Percentiles rank a stretch among this genome's conserved stretches.
phyloP scores from a whole-genome alignment of 92 coral and sea anemone species.

The Phymanthus crucifer region DNA sequence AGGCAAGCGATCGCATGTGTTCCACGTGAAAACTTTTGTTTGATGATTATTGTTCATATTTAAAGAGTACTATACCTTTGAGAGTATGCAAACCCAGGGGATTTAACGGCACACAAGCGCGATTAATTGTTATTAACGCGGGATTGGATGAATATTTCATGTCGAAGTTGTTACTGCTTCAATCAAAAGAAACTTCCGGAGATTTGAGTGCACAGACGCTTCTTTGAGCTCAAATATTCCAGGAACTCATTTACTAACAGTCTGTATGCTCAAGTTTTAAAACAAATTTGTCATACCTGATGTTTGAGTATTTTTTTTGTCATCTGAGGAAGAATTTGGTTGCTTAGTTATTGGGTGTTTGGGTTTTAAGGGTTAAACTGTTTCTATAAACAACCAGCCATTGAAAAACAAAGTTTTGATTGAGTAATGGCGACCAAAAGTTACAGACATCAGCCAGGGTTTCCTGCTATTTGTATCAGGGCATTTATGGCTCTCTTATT shows the following conservation, averaged over 20 bases:
- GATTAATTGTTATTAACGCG: not conserved
- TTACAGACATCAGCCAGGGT: too few relatives aligned
- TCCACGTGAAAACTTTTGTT: slow-evolving; percentile 25
- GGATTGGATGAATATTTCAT: not conserved
- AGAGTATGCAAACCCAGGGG: slow-evolving; percentile 19
- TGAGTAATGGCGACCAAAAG: too few relatives aligned
- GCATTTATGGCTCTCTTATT: too few relatives aligned
- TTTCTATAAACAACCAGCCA: too few relatives aligned
- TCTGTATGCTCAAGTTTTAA: not conserved
- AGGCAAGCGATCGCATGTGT: slow-evolving; percentile 10
- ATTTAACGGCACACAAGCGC: slow-evolving; percentile 1
- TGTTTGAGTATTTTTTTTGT: too few relatives aligned
- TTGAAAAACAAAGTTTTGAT: too few relatives aligned
- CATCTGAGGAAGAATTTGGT: too few relatives aligned
- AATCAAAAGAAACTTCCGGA: not conserved
- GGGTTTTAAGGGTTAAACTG: too few relatives aligned
- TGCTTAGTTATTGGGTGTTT: too few relatives aligned
- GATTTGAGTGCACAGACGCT: not conserved
- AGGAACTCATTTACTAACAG: not conserved
- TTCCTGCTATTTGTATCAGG: too few relatives aligned
- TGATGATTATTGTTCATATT: slow-evolving; percentile 4
- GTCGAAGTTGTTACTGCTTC: not conserved
- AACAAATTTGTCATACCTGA: too few relatives aligned
- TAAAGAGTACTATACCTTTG: not conserved
- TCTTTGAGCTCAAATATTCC: not conserved